A percentile compares a stretch with the other conserved stretches of the same genome.
Evolutionary conservation across 35 echinoderm and acorn worm species (phyloP).

Genomic region (Anneissia japonica): DNA sequence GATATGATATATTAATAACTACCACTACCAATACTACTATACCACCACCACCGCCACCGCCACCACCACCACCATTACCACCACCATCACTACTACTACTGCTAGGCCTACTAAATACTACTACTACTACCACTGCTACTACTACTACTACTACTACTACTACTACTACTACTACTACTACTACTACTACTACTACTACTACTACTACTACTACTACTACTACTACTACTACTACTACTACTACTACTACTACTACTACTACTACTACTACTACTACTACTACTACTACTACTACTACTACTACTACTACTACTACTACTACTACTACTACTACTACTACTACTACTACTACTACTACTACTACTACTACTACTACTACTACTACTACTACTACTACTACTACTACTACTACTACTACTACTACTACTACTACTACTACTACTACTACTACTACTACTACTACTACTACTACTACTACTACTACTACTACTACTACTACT

Average conservation of each 20-base stretch:
- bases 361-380: constrained; percentile 12
- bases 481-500: not conserved
- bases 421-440: not conserved
- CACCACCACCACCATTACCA: no score
- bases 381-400: constrained; percentile 19
- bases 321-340: not conserved
- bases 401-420: constrained; percentile 3
- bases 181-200: not conserved
- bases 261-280: not conserved
- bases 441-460: constrained; percentile 2
- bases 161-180: constrained; percentile 5
- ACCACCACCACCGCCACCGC: no score
- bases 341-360: not conserved
- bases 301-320: not conserved
- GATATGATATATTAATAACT: no score
- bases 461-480: not conserved
- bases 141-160: not conserved
- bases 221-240: constrained; percentile 7
- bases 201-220: not conserved
- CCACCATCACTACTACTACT: no score
- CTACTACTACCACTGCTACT: not conserved
- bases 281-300: not conserved
- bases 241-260: constrained; percentile 6
- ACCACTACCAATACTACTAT: no score
- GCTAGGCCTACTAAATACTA: not conserved